A percentile compares a stretch with the other conserved stretches of the same genome.
phyloP scores from a whole-genome alignment of 2,113 vertebrate genomes.

The Larimichthys polyactis region DNA sequence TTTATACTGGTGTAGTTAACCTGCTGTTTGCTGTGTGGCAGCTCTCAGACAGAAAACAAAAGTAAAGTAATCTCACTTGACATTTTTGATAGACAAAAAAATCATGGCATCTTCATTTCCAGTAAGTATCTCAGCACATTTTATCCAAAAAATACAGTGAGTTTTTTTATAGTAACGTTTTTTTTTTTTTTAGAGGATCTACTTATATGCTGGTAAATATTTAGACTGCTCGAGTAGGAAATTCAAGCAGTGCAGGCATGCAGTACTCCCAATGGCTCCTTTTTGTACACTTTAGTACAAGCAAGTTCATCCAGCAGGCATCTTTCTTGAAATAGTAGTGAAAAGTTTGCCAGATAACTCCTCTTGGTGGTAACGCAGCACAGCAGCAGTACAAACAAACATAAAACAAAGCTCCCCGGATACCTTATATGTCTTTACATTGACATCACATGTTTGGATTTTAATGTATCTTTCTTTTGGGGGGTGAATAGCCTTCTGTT shows the following conservation, averaged over 20 bases:
- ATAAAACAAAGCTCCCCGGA: conserved; percentile 23
- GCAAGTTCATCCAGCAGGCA: conserved; percentile 57
- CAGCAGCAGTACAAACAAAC: conserved; percentile 24
- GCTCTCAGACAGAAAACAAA: not conserved
- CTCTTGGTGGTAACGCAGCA: conserved; percentile 2
- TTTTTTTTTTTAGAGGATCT: not conserved
- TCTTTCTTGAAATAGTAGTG: conserved; percentile 32
- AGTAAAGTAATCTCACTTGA: not conserved
- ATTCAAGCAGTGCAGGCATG: conserved; percentile 10
- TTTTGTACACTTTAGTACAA: not conserved
- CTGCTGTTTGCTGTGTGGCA: not conserved
- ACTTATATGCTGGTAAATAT: not conserved
- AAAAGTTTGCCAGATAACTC: conserved; percentile 36
- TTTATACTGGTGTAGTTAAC: too few relatives aligned
- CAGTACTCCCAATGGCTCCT: not conserved
- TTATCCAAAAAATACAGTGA: not conserved
- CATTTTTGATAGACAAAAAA: not conserved
- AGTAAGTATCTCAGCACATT: not conserved
- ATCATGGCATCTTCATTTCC: not conserved
- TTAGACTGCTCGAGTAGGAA: not conserved
- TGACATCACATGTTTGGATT: conserved; percentile 32
- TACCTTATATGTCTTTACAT: conserved; percentile 44
- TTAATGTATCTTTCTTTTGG: conserved; percentile 46
- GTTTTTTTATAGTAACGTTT: not conserved
- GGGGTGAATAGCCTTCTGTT: conserved; percentile 73